phyloP scores from a whole-genome alignment of 2,797 vertebrate species.

The Meriones psammophilus region DNA sequence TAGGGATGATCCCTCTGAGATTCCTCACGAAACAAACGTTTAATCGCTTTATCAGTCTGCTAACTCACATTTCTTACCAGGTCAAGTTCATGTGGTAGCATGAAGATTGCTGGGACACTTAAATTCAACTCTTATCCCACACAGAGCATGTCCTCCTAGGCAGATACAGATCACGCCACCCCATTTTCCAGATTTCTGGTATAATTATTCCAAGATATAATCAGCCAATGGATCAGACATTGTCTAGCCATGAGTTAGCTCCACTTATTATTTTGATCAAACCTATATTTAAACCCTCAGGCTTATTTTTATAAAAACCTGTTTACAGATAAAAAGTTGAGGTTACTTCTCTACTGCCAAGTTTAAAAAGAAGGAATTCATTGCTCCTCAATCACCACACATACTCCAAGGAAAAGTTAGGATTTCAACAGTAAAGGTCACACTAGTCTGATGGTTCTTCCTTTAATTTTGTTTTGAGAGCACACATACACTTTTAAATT shows the following conservation, averaged over 20 bases:
- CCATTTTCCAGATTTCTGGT: background rate
- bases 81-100: background rate
- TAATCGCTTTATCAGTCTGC: constrained; percentile 39
- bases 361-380: background rate
- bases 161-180: background rate
- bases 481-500: background rate
- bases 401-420: background rate
- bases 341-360: constrained; percentile 20
- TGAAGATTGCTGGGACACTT: background rate
- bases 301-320: background rate
- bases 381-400: background rate
- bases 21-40: constrained; percentile 11
- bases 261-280: constrained; percentile 60
- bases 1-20: background rate
- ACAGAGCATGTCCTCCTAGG: background rate
- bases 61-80: background rate
- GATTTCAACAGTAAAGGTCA: background rate
- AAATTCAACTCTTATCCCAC: constrained; percentile 26
- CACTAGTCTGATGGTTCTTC: background rate
- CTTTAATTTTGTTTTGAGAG: constrained; percentile 20
- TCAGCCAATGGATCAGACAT: constrained; percentile 44
- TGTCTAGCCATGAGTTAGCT: background rate
- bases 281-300: constrained; percentile 40
- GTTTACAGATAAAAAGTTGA: constrained; percentile 44
- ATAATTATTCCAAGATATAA: constrained; percentile 38